phyloP scores from a whole-genome alignment of 2,113 vertebrate genomes.

The Siniperca chuatsi region DNA sequence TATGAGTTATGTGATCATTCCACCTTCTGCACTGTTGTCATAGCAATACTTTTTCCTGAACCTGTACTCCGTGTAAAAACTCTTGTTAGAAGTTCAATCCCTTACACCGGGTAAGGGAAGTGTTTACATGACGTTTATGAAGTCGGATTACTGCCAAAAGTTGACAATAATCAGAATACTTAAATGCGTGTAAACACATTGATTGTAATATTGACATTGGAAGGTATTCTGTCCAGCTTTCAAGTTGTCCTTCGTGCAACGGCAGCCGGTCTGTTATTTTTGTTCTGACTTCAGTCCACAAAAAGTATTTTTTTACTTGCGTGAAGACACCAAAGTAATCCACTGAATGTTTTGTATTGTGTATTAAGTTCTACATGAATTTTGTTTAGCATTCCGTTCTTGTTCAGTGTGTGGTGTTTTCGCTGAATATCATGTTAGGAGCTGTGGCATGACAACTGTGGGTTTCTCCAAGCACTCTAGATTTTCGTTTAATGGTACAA shows the following conservation, averaged over 20 bases:
- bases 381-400: constrained; percentile 7
- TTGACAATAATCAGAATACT: constrained; percentile 9
- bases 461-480: neutral
- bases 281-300: neutral
- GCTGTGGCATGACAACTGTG: neutral
- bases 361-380: neutral
- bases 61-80: constrained; percentile 14
- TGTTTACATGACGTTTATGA: constrained; percentile 41
- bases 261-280: constrained; percentile 32
- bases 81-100: neutral
- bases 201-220: constrained; percentile 21
- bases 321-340: constrained; percentile 22
- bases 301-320: constrained; percentile 16
- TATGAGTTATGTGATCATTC: neutral
- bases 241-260: constrained; percentile 8
- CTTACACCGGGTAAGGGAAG: neutral
- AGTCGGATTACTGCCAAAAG: constrained; percentile 5
- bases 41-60: constrained; percentile 9
- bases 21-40: neutral
- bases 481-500: neutral
- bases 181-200: neutral
- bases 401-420: constrained; percentile 7
- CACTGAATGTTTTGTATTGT: constrained; percentile 14
- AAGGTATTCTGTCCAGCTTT: constrained; percentile 33
- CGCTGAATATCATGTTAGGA: neutral